Evolutionary conservation across 2,888 invertebrate species (phyloP).

Genomic region (Orchesellides sinensis): DNA sequence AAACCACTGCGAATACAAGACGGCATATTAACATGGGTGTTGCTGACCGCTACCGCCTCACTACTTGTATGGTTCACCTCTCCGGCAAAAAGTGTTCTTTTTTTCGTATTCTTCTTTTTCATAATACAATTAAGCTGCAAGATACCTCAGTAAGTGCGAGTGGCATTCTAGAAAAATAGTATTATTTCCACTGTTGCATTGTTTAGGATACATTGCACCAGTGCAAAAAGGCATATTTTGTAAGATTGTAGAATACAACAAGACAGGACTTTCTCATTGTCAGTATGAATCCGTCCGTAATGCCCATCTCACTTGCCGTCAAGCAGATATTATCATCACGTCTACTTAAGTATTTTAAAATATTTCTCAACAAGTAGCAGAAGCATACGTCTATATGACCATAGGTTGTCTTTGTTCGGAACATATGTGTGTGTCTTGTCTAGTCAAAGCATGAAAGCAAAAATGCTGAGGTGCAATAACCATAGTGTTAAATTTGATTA

Average conservation of each 20-base stretch:
- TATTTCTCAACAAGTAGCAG: slow-evolving; percentile 5
- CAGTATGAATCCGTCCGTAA: slow-evolving; percentile 37
- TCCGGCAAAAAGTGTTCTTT: slow-evolving; percentile 44
- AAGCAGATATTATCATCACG: slow-evolving; percentile 53
- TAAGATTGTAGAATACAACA: slow-evolving; percentile 56
- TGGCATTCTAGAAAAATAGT: slow-evolving; percentile 37
- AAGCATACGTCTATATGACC: neutral
- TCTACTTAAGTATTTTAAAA: slow-evolving; percentile 52
- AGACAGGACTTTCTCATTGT: slow-evolving; percentile 52
- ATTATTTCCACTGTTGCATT: slow-evolving; percentile 41
- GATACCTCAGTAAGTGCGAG: slow-evolving; percentile 8
- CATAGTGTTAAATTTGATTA: neutral
- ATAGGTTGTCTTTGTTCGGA: slow-evolving; percentile 4
- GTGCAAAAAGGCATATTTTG: slow-evolving; percentile 38
- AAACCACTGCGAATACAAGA: slow-evolving; percentile 45
- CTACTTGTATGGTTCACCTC: slow-evolving; percentile 53
- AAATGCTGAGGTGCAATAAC: slow-evolving; percentile 30
- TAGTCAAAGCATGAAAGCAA: slow-evolving; percentile 32
- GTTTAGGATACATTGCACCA: slow-evolving; percentile 13
- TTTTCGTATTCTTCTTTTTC: slow-evolving; percentile 14
- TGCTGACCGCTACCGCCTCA: slow-evolving; percentile 62
- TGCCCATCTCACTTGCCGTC: slow-evolving; percentile 45
- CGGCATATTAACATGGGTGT: slow-evolving; percentile 52
- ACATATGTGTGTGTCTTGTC: slow-evolving; percentile 11
- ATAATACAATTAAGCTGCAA: slow-evolving; percentile 11